Conservation (phyloP, 2,797 vertebrate species). For the Characodon lateralis region DNA sequence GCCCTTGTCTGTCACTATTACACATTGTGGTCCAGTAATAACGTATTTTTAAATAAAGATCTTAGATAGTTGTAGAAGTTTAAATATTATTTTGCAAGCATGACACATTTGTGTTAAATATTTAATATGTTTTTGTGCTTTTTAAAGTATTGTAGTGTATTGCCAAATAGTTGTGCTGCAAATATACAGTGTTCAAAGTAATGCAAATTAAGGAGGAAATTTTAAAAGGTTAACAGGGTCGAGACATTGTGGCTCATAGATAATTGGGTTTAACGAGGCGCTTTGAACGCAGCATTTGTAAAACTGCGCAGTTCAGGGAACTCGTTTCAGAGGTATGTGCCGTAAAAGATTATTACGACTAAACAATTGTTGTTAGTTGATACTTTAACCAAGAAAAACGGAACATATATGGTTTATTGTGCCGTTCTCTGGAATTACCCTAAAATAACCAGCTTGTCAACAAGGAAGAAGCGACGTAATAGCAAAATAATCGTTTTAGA, state of each 20-base stretch:
- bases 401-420: not conserved
- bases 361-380: not conserved
- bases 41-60: not conserved
- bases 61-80: not conserved
- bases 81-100: slow-evolving; percentile 4
- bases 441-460: not conserved
- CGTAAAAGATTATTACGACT: not conserved
- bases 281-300: slow-evolving; percentile 43
- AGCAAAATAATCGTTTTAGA: accelerated
- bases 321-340: slow-evolving; percentile 35
- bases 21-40: not conserved
- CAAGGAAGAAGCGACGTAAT: not conserved
- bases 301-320: slow-evolving; percentile 46
- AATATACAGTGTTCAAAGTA: not conserved
- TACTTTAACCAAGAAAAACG: not conserved
- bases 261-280: slow-evolving; percentile 2
- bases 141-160: not conserved
- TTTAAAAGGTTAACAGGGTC: not conserved
- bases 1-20: slow-evolving; percentile 10
- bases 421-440: not conserved
- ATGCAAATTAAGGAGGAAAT: not conserved
- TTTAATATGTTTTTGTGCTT: not conserved
- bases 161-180: not conserved
- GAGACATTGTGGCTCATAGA: not conserved
- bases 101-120: not conserved